Evolutionary conservation across 1,140 invertebrate genomes (phyloP).

Genomic region (Proctacanthus coquilletti): DNA sequence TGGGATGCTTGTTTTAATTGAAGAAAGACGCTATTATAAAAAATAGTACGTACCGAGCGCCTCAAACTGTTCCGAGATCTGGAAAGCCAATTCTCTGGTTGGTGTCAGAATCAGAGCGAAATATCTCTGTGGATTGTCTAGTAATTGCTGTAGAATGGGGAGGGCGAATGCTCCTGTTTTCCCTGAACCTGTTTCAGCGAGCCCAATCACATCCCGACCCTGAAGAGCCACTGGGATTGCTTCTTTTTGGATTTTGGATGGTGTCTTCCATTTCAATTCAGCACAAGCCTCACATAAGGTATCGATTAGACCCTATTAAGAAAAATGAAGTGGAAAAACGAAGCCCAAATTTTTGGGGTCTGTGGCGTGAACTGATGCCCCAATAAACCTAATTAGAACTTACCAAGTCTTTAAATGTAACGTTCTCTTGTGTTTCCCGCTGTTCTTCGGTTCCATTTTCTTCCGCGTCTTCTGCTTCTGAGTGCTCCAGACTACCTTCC

Average conservation of each 20-base stretch:
- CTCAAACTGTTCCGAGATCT: slow-evolving; percentile 92
- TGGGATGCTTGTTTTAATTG: neutral
- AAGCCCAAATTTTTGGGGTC: no score
- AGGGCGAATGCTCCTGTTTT: slow-evolving; percentile 96
- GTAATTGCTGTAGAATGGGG: slow-evolving; percentile 80
- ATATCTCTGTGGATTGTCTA: slow-evolving; percentile 83
- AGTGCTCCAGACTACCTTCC: no score
- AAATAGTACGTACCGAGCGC: slow-evolving; percentile 51
- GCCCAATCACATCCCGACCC: slow-evolving; percentile 90
- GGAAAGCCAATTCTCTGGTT: slow-evolving; percentile 91
- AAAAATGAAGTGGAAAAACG: no score
- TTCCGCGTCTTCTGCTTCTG: slow-evolving; percentile 3
- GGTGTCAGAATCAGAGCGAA: slow-evolving; percentile 92
- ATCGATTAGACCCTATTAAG: slow-evolving; percentile 77
- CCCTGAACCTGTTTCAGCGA: slow-evolving; percentile 95
- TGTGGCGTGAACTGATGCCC: no score
- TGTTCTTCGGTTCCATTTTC: no score
- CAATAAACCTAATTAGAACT: no score
- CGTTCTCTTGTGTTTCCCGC: slow-evolving; percentile 10
- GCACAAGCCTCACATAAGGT: slow-evolving; percentile 81
- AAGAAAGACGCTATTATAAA: neutral
- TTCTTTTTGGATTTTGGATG: slow-evolving; percentile 90
- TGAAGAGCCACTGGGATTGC: slow-evolving; percentile 78
- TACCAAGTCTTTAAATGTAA: slow-evolving; percentile 26
- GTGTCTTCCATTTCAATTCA: slow-evolving; percentile 82